Evolutionary conservation across 2,797 vertebrate species (phyloP).

Genomic region (Pangasius krempfi): DNA sequence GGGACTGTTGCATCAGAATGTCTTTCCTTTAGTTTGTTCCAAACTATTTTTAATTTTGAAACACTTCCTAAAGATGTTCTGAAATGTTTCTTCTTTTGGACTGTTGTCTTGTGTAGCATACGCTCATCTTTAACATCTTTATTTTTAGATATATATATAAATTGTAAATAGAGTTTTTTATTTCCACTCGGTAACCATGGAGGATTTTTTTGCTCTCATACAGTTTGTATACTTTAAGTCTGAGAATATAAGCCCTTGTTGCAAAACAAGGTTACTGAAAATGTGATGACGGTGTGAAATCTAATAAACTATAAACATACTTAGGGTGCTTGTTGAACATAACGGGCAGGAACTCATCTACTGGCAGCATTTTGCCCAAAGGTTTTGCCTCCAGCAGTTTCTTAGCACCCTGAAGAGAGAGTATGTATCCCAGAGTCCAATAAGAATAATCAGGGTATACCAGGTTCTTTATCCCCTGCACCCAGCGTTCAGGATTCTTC

Average conservation of each 20-base stretch:
- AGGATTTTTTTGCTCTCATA: neutral
- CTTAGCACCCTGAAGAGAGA: slow-evolving; percentile 74
- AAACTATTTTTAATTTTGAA: neutral
- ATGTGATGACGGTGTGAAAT: neutral
- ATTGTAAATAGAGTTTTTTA: neutral
- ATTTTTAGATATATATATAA: neutral
- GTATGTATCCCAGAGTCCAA: slow-evolving; percentile 79
- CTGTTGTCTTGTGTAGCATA: neutral
- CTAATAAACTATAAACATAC: slow-evolving; percentile 55
- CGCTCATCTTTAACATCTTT: neutral
- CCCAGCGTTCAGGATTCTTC: slow-evolving; percentile 73
- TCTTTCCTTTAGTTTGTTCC: no score
- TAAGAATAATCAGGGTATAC: slow-evolving; percentile 81
- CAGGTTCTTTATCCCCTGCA: slow-evolving; percentile 76
- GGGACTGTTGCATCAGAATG: no score
- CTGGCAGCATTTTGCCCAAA: slow-evolving; percentile 76
- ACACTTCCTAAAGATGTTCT: neutral
- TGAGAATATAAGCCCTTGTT: neutral
- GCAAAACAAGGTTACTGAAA: neutral
- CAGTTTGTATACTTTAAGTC: neutral
- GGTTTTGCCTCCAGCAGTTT: slow-evolving; percentile 74
- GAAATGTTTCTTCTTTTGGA: neutral
- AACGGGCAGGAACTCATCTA: slow-evolving; percentile 80
- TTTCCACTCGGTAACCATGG: neutral
- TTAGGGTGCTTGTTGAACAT: slow-evolving; percentile 84